Evolutionary conservation across 1,140 invertebrate genomes (phyloP), one percentile per base, ranked within the genome.

Genomic region (Ips nitidus): DNA sequence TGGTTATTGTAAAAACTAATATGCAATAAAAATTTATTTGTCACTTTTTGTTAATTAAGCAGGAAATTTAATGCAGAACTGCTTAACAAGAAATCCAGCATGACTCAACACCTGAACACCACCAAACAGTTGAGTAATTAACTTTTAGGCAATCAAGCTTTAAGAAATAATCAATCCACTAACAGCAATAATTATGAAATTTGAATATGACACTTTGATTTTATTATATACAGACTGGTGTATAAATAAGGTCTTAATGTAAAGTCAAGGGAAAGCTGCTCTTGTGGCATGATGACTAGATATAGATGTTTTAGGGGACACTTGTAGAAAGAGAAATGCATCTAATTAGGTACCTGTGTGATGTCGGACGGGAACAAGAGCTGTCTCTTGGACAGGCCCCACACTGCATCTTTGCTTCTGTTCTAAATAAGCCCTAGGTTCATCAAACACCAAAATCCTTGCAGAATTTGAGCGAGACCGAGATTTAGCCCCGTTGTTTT

Each of bases 391-490:
- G 41, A 52, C 62, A 45, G 74, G 72, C 36, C 22, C 60, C 41
- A 65, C 62, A 52, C 52, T 70, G 65, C 72, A 70, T 69, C 66
- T 71, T 60, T 71, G 74, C 39, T 70, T 75, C 58, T 71, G 70
- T 63, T 75, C 74, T 41, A 71, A 55, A 57, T 64, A 64, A 37
- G 69, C 66, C 53, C 72, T 66, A 50, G 71, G 71, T 67, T 80
- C 79, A 68, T 85, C 83, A 68, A 85, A 86, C 36, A 85, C 81
- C 60, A 86, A 79, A 47, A 85, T 81, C 69, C 84, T 80, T 36
- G 84, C 84, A 36, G 84, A 84, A 76, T 86, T 85, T 47, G 82
- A 83, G 75, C 84, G 82, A 2, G 80, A 79, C 64, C 84, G 81
- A 67, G 75, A 71, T 76, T 80, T 78, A 66, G 71, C 72, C 66